phyloP scores from a whole-genome alignment of 1,140 invertebrate species.

The Oncopeltus fasciatus region DNA sequence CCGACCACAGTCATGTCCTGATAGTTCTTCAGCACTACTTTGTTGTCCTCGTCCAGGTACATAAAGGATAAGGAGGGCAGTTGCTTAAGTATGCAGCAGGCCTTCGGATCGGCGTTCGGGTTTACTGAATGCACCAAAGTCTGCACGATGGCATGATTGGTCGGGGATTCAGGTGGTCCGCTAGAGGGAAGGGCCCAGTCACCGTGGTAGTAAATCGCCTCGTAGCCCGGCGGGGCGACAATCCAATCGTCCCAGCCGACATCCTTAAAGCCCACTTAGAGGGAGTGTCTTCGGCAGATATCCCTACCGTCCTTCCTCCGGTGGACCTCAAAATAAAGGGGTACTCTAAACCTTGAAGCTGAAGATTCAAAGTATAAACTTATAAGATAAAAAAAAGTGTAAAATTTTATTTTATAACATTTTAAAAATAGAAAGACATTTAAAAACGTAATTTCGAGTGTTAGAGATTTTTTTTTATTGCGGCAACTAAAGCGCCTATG shows the following conservation, averaged over 20 bases:
- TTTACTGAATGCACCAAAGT: conserved; percentile 86
- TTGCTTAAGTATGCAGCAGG: conserved; percentile 85
- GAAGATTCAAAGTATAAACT: too few species aligned
- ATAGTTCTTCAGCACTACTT: conserved; percentile 91
- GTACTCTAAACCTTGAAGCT: too few species aligned
- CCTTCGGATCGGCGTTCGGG: conserved; percentile 71
- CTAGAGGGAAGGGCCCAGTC: conserved; percentile 85
- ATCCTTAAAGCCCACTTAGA: conserved; percentile 92
- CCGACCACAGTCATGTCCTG: conserved; percentile 89
- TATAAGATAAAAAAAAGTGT: too few species aligned
- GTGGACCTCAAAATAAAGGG: too few species aligned
- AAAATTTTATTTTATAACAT: too few species aligned
- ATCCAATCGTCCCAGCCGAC: conserved; percentile 99
- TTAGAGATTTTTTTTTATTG: too few species aligned
- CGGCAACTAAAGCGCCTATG: too few species aligned
- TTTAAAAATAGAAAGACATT: too few species aligned
- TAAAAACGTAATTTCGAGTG: too few species aligned
- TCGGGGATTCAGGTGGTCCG: conserved; percentile 87
- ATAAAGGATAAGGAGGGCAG: conserved; percentile 84
- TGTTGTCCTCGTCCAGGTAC: conserved; percentile 82
- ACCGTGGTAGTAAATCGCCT: conserved; percentile 89
- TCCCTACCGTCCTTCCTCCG: conserved; percentile 30
- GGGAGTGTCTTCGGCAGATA: conserved; percentile 63
- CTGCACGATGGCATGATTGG: conserved; percentile 97
- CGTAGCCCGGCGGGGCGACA: conserved; percentile 90